A percentile compares a stretch with the other conserved stretches of the same genome.
Evolutionary conservation across 2,113 vertebrate species (phyloP).

Genomic region (Corythaixoides concolor): DNA sequence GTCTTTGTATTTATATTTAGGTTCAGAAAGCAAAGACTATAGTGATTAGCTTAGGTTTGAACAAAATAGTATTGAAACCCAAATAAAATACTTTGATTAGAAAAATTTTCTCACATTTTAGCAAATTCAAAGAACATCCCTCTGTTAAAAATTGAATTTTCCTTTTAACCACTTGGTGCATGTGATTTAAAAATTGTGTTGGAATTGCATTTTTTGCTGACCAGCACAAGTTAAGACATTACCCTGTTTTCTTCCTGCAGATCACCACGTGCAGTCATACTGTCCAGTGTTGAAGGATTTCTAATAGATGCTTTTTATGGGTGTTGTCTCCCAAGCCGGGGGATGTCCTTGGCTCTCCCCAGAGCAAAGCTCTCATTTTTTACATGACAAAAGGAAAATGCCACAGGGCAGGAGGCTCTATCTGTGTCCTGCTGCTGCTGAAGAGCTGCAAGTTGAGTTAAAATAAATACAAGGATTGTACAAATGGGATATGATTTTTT

Average conservation of each 20-base stretch:
- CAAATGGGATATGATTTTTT: background rate
- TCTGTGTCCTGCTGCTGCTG: background rate
- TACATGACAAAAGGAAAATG: background rate
- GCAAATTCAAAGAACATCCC: background rate
- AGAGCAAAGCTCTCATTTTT: background rate
- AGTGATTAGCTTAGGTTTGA: background rate
- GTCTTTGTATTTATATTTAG: background rate
- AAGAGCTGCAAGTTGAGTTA: background rate
- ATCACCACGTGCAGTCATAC: background rate
- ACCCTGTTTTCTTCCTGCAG: background rate
- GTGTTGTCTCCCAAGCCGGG: background rate
- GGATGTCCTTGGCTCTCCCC: background rate
- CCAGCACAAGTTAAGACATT: background rate
- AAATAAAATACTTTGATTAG: background rate
- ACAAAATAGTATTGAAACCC: background rate
- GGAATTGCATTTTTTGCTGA: background rate
- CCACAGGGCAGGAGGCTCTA: background rate
- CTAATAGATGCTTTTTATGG: background rate
- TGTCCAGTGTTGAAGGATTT: background rate
- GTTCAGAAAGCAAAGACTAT: background rate
- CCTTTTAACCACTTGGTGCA: background rate
- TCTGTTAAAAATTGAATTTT: background rate
- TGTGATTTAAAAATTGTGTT: background rate
- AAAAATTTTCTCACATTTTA: background rate
- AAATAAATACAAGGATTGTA: background rate